Conservation (phyloP, 1,140 invertebrate species). For the Drosophila simulans region DNA sequence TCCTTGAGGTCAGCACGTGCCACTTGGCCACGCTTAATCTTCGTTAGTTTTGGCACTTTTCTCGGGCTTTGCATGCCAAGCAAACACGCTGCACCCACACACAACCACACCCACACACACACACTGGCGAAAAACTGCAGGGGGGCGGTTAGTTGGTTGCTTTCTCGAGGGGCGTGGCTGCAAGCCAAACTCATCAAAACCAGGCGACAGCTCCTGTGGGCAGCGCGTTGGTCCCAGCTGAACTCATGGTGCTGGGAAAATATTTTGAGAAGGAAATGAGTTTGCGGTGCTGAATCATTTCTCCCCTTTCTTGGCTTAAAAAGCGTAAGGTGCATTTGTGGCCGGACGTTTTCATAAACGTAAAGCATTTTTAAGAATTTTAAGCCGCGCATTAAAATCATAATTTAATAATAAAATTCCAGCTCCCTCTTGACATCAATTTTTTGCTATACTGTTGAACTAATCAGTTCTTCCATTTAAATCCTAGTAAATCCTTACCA, state of each 20-base stretch:
- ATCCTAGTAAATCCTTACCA: background rate
- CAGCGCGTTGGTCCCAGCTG: slow-evolving; percentile 24
- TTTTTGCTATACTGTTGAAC: no score
- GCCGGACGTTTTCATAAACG: background rate
- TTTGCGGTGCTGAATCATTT: slow-evolving; percentile 27
- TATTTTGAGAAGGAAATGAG: slow-evolving; percentile 46
- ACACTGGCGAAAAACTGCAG: background rate
- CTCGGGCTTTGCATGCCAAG: slow-evolving; percentile 76
- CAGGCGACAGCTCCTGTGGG: slow-evolving; percentile 42
- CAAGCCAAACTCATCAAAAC: slow-evolving; percentile 70
- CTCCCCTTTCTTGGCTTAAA: background rate
- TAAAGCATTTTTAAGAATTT: background rate
- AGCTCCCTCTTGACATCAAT: background rate
- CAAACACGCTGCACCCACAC: slow-evolving; percentile 47
- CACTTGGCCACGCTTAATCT: slow-evolving; percentile 78
- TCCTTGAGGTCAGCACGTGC: slow-evolving; percentile 73
- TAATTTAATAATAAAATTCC: background rate
- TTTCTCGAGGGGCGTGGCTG: slow-evolving; percentile 16
- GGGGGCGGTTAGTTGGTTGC: background rate
- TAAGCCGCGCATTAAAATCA: background rate
- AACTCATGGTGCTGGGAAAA: slow-evolving; percentile 15
- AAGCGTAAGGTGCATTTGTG: background rate
- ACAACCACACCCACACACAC: slow-evolving; percentile 3
- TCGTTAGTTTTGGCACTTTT: slow-evolving; percentile 79
- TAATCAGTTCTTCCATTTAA: no score